Conservation (phyloP, 2,888 invertebrate genomes). For the Rhodophaea formosa region DNA sequence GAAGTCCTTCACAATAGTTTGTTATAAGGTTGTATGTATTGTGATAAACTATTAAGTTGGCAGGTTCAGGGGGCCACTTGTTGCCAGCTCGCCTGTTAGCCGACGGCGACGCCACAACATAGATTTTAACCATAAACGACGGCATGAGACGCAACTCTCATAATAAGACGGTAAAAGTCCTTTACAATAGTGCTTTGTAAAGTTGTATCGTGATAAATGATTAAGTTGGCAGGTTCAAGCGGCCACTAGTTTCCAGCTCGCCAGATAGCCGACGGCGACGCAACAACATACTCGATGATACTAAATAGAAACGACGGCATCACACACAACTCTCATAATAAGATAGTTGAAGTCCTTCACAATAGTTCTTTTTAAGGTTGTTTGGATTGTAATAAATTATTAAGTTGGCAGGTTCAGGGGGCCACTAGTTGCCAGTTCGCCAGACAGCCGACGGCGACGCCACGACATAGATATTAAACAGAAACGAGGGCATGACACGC, state of each 20-base stretch:
- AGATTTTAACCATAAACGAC: conserved; percentile 56
- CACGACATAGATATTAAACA: conserved; percentile 60
- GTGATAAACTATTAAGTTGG: too few species aligned
- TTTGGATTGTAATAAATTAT: too few species aligned
- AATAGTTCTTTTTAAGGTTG: too few species aligned
- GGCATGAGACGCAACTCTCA: conserved; percentile 19
- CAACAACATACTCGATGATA: conserved; percentile 58
- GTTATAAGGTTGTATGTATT: too few species aligned
- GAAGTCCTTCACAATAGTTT: too few species aligned
- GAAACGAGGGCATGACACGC: conserved; percentile 24
- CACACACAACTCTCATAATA: conserved; percentile 11
- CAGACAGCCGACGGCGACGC: conserved; percentile 23
- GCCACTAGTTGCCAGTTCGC: too few species aligned
- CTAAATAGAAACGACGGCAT: conserved; percentile 46
- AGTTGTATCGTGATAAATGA: neutral
- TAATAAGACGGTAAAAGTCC: too few species aligned
- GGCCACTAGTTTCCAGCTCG: conserved; percentile 41
- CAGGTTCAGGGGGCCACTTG: too few species aligned
- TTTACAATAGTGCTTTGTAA: too few species aligned
- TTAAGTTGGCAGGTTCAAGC: conserved; percentile 12
- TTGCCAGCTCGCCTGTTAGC: too few species aligned
- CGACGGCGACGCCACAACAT: conserved; percentile 40
- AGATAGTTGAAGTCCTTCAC: too few species aligned
- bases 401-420: too few species aligned
- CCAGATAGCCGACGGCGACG: conserved; percentile 28